Evolutionary conservation across 2,888 invertebrate genomes (phyloP).

Genomic region (Empis stercorea): DNA sequence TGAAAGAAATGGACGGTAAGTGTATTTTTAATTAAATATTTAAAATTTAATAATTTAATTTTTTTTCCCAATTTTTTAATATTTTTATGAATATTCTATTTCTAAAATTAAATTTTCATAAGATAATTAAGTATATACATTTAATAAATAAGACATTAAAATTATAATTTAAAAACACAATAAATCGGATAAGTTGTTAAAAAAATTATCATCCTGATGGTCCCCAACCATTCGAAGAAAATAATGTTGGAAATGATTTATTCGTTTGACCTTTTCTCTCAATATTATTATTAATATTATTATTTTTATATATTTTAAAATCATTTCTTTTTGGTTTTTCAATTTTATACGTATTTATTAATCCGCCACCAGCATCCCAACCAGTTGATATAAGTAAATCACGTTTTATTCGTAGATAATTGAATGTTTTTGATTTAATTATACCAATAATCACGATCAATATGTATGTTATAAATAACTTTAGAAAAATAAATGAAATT

Average conservation of each 20-base stretch:
- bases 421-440: too few species aligned
- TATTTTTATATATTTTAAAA: background rate
- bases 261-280: conserved; percentile 23
- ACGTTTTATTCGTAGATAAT: conserved; percentile 23
- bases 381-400: conserved; percentile 37
- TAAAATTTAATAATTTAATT: too few species aligned
- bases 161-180: too few species aligned
- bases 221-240: conserved; percentile 42
- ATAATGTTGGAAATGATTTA: conserved; percentile 39
- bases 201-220: conserved; percentile 35
- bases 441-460: too few species aligned
- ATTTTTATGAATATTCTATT: too few species aligned
- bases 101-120: too few species aligned
- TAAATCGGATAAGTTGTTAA: too few species aligned
- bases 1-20: conserved; percentile 99
- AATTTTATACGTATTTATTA: conserved; percentile 14
- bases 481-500: too few species aligned
- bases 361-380: conserved; percentile 42
- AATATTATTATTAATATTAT: conserved; percentile 3
- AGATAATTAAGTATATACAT: too few species aligned
- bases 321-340: background rate
- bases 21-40: conserved; percentile 8
- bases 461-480: too few species aligned
- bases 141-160: too few species aligned
- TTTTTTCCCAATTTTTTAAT: too few species aligned